Conservation (phyloP, 30 jellyfish, hydroid and myxozoan species). For the Nemopilema nomurai region DNA sequence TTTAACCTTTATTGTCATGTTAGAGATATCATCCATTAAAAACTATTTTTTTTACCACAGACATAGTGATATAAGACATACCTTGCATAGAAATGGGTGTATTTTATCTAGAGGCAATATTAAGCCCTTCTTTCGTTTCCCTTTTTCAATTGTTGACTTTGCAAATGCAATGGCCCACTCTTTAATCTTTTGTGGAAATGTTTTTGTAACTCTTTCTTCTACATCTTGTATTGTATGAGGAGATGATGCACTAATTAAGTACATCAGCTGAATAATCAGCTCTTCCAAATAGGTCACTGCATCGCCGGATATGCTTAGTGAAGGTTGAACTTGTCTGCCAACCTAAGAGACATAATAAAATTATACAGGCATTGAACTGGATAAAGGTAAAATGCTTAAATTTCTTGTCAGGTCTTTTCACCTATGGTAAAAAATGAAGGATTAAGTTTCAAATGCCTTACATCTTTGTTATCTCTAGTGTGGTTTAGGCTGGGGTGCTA, state of each 20-base stretch:
- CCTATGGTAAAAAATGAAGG: too few relatives aligned
- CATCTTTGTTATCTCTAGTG: too few relatives aligned
- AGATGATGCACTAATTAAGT: constrained; percentile 63
- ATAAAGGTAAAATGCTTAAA: not conserved
- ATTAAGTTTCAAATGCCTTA: too few relatives aligned
- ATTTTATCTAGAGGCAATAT: constrained; percentile 84
- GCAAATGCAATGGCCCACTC: constrained; percentile 97
- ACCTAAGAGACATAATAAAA: constrained; percentile 54
- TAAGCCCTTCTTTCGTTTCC: constrained; percentile 78
- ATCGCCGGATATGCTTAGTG: constrained; percentile 78
- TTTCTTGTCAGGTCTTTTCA: too few relatives aligned
- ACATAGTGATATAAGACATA: not conserved
- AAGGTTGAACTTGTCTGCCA: constrained; percentile 91
- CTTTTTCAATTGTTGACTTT: constrained; percentile 81
- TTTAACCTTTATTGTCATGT: too few relatives aligned
- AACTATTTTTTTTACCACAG: not conserved
- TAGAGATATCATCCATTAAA: too few relatives aligned
- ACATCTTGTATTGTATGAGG: constrained; percentile 87
- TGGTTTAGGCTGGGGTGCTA: too few relatives aligned
- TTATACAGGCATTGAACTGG: not conserved
- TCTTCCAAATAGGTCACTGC: constrained; percentile 88
- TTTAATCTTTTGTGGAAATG: constrained; percentile 86
- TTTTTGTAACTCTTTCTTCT: constrained; percentile 74
- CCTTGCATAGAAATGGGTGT: constrained; percentile 91
- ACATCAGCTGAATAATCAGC: constrained; percentile 80